These are phyloP conservation scores for Malthinus flaveolus DNA, from an alignment of 2,888 invertebrate species.

Conservation along the genomic window DNA sequence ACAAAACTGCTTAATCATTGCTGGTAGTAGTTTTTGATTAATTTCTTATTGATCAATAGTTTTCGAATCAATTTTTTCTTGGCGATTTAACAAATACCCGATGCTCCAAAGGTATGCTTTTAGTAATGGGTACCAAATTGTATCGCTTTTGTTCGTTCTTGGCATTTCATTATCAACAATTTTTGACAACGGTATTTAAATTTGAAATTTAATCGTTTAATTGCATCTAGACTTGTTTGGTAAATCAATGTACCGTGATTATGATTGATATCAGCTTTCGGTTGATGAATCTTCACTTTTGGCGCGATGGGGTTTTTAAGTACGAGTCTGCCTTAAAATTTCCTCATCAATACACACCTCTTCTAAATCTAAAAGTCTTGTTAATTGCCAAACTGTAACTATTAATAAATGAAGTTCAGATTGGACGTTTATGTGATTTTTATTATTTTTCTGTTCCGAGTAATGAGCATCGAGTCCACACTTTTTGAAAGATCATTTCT, in stretches of 20 bases:
- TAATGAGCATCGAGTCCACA: too few relatives aligned
- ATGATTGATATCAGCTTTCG: not conserved
- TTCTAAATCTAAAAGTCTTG: too few relatives aligned
- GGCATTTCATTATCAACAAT: slow-evolving; percentile 4
- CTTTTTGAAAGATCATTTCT: too few relatives aligned
- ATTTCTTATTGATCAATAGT: slow-evolving; percentile 8
- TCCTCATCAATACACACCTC: too few relatives aligned
- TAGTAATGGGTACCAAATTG: not conserved
- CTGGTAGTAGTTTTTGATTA: slow-evolving; percentile 18
- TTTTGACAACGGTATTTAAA: slow-evolving; percentile 6
- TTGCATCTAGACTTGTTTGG: slow-evolving; percentile 9
- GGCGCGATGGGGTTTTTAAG: too few relatives aligned
- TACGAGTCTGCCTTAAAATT: too few relatives aligned
- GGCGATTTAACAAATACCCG: not conserved
- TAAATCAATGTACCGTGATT: slow-evolving; percentile 5
- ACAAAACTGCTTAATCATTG: slow-evolving; percentile 16
- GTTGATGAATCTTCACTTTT: not conserved
- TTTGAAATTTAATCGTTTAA: slow-evolving; percentile 9
- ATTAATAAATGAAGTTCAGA: too few relatives aligned
- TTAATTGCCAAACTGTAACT: too few relatives aligned
- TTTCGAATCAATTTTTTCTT: slow-evolving; percentile 3
- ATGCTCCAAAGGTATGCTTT: not conserved
- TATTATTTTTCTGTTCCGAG: too few relatives aligned
- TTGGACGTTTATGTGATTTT: too few relatives aligned
- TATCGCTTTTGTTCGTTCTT: slow-evolving; percentile 3